Conservation (phyloP, 2,888 invertebrate genomes). For the Pammene aurita region DNA sequence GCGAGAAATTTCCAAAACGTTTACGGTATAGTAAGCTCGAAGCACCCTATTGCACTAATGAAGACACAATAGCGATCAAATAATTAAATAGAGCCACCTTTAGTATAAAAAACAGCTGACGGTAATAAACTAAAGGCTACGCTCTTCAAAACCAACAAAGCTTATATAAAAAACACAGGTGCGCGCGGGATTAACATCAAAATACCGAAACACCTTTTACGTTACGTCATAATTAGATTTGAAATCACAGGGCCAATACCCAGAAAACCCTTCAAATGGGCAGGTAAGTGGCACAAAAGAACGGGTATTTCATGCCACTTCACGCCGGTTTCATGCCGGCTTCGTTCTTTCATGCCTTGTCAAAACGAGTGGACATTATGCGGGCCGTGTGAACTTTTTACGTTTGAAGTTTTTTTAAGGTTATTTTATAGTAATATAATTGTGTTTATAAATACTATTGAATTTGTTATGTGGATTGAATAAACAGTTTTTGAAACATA, state of each 20-base stretch:
- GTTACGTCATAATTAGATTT: constrained; percentile 70
- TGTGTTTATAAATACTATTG: background rate
- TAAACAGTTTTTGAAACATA: no score
- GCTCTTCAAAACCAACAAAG: constrained; percentile 29
- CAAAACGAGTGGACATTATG: constrained; percentile 45
- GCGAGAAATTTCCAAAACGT: no score
- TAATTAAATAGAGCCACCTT: background rate
- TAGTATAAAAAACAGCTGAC: constrained; percentile 5
- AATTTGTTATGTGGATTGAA: background rate
- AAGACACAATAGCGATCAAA: constrained; percentile 6
- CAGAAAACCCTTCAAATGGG: constrained; percentile 44
- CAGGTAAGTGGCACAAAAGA: constrained; percentile 46
- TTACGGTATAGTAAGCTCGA: no score
- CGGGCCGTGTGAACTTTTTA: constrained; percentile 35
- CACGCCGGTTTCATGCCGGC: constrained; percentile 37
- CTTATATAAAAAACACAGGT: constrained; percentile 30
- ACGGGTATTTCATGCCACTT: constrained; percentile 44
- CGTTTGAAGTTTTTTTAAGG: constrained; percentile 31
- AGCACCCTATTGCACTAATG: constrained; percentile 4
- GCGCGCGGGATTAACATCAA: constrained; percentile 26
- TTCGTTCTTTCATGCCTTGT: constrained; percentile 45
- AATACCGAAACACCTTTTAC: constrained; percentile 56
- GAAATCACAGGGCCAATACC: constrained; percentile 61
- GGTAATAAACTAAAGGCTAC: constrained; percentile 11
- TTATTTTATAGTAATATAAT: background rate